Base-by-base conservation (phyloP, 2,797 vertebrate genomes). In the Enteromius unitaeniatus region DNA sequence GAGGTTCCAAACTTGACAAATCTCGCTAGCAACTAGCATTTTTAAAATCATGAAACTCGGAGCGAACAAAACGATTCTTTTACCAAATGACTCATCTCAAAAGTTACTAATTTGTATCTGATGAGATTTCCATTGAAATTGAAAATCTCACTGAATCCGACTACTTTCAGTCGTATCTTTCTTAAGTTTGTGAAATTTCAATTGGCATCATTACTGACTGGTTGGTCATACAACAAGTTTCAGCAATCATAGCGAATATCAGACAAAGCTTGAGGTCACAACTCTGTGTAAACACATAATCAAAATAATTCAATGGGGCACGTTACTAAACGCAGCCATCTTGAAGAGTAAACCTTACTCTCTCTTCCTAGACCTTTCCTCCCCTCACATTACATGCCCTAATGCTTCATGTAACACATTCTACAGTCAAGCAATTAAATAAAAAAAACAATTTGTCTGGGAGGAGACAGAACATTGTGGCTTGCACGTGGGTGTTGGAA, bases 381-480 rank as follows among this genome's bases (percentile, higher is more conserved):
- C 53, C 67, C 26, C 40, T 31, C 47, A 60, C 40, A 73, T 60
- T 53, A 37, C 70, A 64, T 6, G 49, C 40, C 42, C 65, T 68
- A 34, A 75, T 21, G 74, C 64, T 92, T 92, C 79, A 83, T 82
- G 85, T 88, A 91, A 88, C 89, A 89, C 89, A 91, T 91, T 92
- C 88, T 73, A 83, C 86, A 86, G 84, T 88, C 87, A 85, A n/a
- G 85, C 89, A 91, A 94, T 93, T 93, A 91, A 93, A 93, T 93
- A 90, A 89, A 92, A 91, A 89, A 92, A 91, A 91, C 86, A 90
- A 90, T 92, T 91, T 89, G 89, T 86, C 91, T 88, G 14, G 75
- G 81, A 13, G 51, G 83, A 85, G 78, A 49, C 58, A 87, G 86
- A 78, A 53, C 73, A 58, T 81, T 83, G 53, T 28, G 31, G 37